Evolutionary conservation across 1,140 invertebrate species (phyloP), one percentile per base, ranked within the genome.

Genomic region (Drosophila ohnishii): DNA sequence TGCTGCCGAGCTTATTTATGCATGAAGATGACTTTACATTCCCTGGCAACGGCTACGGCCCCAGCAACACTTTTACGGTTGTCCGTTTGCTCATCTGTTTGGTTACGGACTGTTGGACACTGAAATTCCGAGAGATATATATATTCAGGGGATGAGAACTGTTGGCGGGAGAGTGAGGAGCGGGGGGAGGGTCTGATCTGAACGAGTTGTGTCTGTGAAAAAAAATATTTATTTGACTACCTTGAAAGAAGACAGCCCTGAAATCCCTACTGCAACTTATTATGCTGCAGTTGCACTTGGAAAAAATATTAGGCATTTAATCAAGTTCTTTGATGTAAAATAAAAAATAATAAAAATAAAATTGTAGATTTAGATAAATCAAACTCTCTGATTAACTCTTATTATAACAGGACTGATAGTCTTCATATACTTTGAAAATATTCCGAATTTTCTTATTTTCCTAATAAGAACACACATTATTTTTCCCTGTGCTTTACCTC

Each of bases 1-100:
- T 56, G 50, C 56, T 71, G 34, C 42, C 64, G 64, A 86, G 84
- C 67, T 87, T 87, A 87, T 77, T 87, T 87, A 87, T 87, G 83
- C 83, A 87, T 87, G 83, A 87, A 87, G 83, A 87, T 87, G 84
- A 87, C 83, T 87, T 88, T 87, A 88, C 84, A 87, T 87, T 83
- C 84, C 72, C 76, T 57, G 64, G 66, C 75, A 66, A 72, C 76
- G 72, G 72, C 84, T 80, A 83, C 83, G 61, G 66, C 75, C 60
- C 65, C 73, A 69, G 76, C 84, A 88, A 87, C 83, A 87, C 83
- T 87, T 87, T 88, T 88, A 87, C 83, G 83, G 80, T 88, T 87
- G 83, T 87, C 66, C 28, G 45, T 65, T 48, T 53, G 78, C 62
- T 76, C 64, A 51, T 79, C 66, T 87, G 61, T 75, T 87, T 77